Base-by-base conservation (phyloP, 2,113 vertebrate species). In the Chaenocephalus aceratus region DNA sequence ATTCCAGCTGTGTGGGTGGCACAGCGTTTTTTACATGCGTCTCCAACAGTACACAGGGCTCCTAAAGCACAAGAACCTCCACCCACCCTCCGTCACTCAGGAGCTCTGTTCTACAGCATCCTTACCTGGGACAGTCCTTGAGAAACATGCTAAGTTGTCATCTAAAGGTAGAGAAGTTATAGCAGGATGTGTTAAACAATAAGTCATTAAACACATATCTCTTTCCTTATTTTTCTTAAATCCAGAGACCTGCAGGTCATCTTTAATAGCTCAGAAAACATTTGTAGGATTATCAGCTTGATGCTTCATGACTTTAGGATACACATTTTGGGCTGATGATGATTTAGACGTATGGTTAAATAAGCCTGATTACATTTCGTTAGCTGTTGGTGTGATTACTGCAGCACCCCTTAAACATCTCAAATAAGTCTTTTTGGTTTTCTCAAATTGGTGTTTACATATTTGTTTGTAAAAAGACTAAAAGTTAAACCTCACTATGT, bases 1-100 rank as follows among this genome's bases (percentile, higher is more conserved):
- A 96, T 97, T 97, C 96, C 96, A 95, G 95, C 95, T 91, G 96
- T 95, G 95, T 96, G 96, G 95, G 96, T 97, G 96, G 97, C 94
- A 96, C 92, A 73, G 92, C 90, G 88, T 93, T 95, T 95, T 95
- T 95, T 95, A 95, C 93, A 93, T 26, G 77, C 77, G 86, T 88
- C 90, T 92, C 89, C 90, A 92, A 86, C 86, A 82, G 82, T 62
- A 88, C 80, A 75, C 83, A 81, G 75, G 74, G 68, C 77, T 89
- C 88, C 85, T 83, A 67, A 76, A 88, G 86, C 86, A 58, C 89
- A 85, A 61, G 77, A 90, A 30, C 84, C 72, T 75, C 65, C 10
- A 71, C 66, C 82, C 66, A 80, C 51, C 58, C 67, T 2, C 18
- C 80, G 62, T 15, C 82, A 46, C 16, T 4, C 61, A 4, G 82